Evolutionary conservation across 2,888 invertebrate species (phyloP), one percentile per base, ranked within the genome.

Genomic region (Thymelicus lineola): DNA sequence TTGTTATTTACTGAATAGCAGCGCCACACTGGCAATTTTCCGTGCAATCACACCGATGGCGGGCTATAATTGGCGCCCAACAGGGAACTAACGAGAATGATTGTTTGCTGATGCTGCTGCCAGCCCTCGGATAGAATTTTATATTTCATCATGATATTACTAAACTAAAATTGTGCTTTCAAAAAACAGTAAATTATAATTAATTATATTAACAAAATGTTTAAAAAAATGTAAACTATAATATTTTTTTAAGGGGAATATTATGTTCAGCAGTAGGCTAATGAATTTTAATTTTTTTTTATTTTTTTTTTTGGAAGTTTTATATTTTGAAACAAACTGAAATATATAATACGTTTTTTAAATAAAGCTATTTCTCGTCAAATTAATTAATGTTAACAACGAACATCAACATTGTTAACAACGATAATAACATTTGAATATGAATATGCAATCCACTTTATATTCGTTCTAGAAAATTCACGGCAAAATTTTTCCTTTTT

Each of bases 11-110:
- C 57, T 62, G 68, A 68, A 68, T 68, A 62, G 62, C 62, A 38
- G 3, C 55, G 67, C 59, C 48, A 60, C 76, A 73, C 74, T 76
- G 77, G 73, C 81, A 78, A 86, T 88, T 85, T 86, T 85, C 86
- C 83, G 81, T 77, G 80, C 86, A 88, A 88, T 88, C 86, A 88
- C 81, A 80, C 85, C 86, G 82, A 85, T 84, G 82, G 81, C 80
- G 80, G 79, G 77, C 75, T 76, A 85, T 90, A 89, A 91, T 89
- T 90, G 90, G 88, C 88, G 83, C 85, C 89, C 90, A 82, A 82
- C 86, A 77, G 89, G 76, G 84, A 76, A 75, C 83, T 89, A 89
- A 89, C 87, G 86, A 90, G 85, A 74, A 76, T 82, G 82, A 87
- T 89, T 89, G 89, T 88, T 82, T 86, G 86, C 82, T 86, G 69